Percentiles rank a stretch among this genome's conserved stretches.
Conservation (phyloP, 1,140 invertebrate species). For the Ceratina australensis region DNA sequence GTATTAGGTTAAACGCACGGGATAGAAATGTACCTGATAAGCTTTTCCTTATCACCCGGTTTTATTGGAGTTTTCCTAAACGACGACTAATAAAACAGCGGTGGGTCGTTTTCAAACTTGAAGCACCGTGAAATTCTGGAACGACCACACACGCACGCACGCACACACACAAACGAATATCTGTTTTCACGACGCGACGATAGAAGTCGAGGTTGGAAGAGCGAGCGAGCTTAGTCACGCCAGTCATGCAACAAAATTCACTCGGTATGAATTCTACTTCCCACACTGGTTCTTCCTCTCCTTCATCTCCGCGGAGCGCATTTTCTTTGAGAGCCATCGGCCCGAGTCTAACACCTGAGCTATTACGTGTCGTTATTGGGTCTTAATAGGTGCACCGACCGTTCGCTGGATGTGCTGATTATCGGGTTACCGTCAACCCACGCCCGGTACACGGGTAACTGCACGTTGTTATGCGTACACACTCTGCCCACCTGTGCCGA, state of each 20-base stretch:
- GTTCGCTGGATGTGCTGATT: conserved; percentile 72
- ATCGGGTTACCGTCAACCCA: conserved; percentile 70
- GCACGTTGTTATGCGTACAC: conserved; percentile 57
- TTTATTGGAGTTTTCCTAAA: conserved; percentile 65
- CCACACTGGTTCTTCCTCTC: conserved; percentile 29
- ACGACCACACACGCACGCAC: conserved; percentile 24
- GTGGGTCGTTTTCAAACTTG: conserved; percentile 22
- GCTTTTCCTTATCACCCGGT: conserved; percentile 67
- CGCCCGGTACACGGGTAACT: conserved; percentile 54
- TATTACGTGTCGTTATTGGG: conserved; percentile 75
- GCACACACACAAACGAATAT: conserved; percentile 26
- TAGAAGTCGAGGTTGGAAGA: not conserved
- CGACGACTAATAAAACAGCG: not conserved
- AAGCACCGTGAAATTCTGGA: conserved; percentile 63
- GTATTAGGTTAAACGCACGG: too few relatives aligned
- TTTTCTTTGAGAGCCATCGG: not conserved
- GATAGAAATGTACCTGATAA: not conserved
- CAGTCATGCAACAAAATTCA: conserved; percentile 69
- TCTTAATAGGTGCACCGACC: conserved; percentile 72
- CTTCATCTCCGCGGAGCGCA: not conserved
- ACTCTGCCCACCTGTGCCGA: conserved; percentile 3
- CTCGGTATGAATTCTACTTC: conserved; percentile 17
- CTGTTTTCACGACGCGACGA: conserved; percentile 28
- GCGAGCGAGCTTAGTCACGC: conserved; percentile 71
- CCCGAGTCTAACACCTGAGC: conserved; percentile 53